These are phyloP conservation scores for Lasioglossum figueresi DNA, from an alignment of 2,888 invertebrate genomes.

Conservation along the genomic window DNA sequence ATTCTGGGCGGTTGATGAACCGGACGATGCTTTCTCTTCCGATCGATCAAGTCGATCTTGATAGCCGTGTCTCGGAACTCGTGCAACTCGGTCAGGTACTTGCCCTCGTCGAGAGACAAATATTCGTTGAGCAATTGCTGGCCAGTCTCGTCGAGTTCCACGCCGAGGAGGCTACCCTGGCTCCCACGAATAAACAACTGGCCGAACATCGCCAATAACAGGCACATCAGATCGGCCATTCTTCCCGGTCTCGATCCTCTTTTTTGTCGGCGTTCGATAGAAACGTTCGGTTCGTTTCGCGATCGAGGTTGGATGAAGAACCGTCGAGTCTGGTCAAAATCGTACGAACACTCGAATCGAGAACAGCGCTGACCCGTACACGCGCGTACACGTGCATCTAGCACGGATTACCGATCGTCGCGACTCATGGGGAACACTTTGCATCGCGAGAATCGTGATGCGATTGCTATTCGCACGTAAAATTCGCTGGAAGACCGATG, in stretches of 20 bases:
- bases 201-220: conserved; percentile 60
- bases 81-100: conserved; percentile 75
- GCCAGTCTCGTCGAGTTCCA: conserved; percentile 75
- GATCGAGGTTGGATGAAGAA: neutral
- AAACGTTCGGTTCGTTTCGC: neutral
- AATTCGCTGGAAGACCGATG: neutral
- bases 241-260: conserved; percentile 29
- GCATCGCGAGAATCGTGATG: neutral
- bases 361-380: neutral
- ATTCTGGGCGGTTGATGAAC: conserved; percentile 85
- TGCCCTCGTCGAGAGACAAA: conserved; percentile 75
- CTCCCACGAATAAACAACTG: conserved; percentile 53
- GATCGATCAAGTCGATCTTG: conserved; percentile 80
- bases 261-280: neutral
- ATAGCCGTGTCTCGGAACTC: conserved; percentile 79
- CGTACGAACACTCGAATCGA: neutral
- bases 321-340: neutral
- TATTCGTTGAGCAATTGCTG: conserved; percentile 78
- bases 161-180: conserved; percentile 71
- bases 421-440: neutral
- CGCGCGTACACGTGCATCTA: neutral
- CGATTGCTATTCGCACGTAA: neutral
- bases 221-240: conserved; percentile 63
- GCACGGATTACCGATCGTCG: neutral
- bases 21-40: conserved; percentile 71